Base-by-base conservation (phyloP, 1,140 invertebrate species). In the Ips nitidus region DNA sequence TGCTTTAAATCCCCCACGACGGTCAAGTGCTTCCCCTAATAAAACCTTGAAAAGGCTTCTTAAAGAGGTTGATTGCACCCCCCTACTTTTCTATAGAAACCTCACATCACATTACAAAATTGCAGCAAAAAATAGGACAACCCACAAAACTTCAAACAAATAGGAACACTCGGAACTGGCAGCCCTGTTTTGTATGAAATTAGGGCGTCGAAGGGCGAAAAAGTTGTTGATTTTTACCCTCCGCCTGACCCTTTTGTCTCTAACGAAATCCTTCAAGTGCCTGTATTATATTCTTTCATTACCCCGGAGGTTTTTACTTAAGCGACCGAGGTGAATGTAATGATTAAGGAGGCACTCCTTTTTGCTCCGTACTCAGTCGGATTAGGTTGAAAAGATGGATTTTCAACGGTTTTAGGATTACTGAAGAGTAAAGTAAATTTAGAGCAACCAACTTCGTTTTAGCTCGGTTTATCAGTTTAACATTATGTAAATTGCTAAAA, bases 171-270 rank as follows among this genome's bases (percentile, higher is more conserved):
- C 22, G 45, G 3, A 22, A 8, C 45, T 50, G 6, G 45, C 22
- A 22, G 45, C 45, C 45, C 45, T 55, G 53, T 39, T 55, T 36
- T 55, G 56, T 38, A 59, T 59, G 37, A 59, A 59, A 59, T 59
- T 59, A 59, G 56, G 40, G 41, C 40, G 41, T 7, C 39, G 41
- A 59, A 59, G 41, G 56, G 38, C 3, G 56, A 59, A 59, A 59
- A 59, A 59, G 56, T 59, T 59, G 56, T 59, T 59, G 56, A 59
- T 59, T 59, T 59, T 59, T 59, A 59, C 56, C 56, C 56, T 59
- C 41, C 40, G 37, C 40, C 39, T 41, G 56, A 59, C 56, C 40
- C 56, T 59, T 59, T 59, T 59, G 56, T 59, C 38, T 59, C 40
- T 59, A 39, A 7, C 8, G 56, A 59, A 59, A 7, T 40, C 56